These are phyloP conservation scores for Xerus rutilus DNA, from an alignment of 2,797 vertebrate species.

Conservation along the genomic window DNA sequence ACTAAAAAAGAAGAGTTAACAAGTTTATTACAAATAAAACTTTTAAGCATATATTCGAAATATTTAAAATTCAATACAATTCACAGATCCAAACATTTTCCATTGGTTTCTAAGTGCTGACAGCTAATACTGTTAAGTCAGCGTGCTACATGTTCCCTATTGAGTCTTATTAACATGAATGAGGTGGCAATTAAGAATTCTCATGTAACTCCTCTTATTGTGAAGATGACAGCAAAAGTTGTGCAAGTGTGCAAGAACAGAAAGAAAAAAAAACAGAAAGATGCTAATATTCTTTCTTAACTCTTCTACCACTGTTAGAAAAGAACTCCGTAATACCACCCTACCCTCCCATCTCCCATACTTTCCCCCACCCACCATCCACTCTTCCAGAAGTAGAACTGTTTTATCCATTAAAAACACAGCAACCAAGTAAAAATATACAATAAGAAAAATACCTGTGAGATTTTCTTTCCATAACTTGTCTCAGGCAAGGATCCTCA, in stretches of 20 bases:
- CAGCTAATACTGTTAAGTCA: conserved; percentile 31
- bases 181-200: conserved; percentile 49
- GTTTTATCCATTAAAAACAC: conserved; percentile 51
- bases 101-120: conserved; percentile 22
- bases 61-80: conserved; percentile 45
- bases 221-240: conserved; percentile 34
- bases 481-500: conserved; percentile 74
- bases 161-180: conserved; percentile 48
- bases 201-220: conserved; percentile 51
- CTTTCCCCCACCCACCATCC: neutral
- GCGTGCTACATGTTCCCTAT: conserved; percentile 25
- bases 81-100: conserved; percentile 67
- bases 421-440: conserved; percentile 68
- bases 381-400: conserved; percentile 20
- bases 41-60: conserved; percentile 63
- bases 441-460: conserved; percentile 79
- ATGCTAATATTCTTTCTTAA: conserved; percentile 34
- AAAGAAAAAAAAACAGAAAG: conserved; percentile 40
- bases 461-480: conserved; percentile 77
- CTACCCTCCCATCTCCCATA: neutral
- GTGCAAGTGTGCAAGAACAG: neutral
- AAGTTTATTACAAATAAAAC: conserved; percentile 56
- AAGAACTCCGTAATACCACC: neutral
- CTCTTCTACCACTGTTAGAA: conserved; percentile 42
- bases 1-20: conserved; percentile 38